Evolutionary conservation across 1,140 invertebrate species (phyloP).

Genomic region (Heliothis subflexa): DNA sequence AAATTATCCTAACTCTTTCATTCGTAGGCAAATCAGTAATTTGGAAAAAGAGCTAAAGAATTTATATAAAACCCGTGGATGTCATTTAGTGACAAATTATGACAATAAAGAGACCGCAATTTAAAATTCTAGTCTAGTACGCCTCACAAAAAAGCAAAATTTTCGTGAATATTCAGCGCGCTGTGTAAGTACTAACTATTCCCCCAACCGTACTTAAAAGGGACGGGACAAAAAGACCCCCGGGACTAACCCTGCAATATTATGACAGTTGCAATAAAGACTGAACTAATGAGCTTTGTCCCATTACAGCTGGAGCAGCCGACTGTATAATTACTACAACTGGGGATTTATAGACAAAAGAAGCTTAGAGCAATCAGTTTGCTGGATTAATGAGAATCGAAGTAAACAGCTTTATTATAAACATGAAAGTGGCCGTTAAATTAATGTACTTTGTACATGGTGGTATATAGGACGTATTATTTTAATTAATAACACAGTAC

Average conservation of each 20-base stretch:
- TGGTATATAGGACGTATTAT: background rate
- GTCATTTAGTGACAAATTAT: no score
- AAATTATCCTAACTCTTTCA: no score
- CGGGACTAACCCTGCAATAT: background rate
- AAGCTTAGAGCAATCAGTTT: constrained; percentile 1
- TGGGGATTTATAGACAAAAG: background rate
- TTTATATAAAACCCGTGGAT: no score
- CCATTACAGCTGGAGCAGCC: background rate
- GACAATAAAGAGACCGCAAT: no score
- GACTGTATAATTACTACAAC: constrained; percentile 21
- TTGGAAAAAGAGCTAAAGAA: no score
- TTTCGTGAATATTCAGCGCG: background rate
- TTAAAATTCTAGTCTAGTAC: no score
- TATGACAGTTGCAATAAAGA: constrained; percentile 10
- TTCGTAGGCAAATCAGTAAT: no score
- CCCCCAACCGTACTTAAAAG: background rate
- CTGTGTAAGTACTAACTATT: background rate
- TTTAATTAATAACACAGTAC: no score
- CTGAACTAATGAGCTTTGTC: constrained; percentile 14
- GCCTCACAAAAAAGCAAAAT: no score
- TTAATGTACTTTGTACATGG: background rate
- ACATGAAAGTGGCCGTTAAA: background rate
- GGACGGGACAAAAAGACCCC: background rate
- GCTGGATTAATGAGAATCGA: background rate
- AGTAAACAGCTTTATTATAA: background rate